Base-by-base conservation (phyloP, 1,140 invertebrate genomes). In the Plutomurus gul region DNA sequence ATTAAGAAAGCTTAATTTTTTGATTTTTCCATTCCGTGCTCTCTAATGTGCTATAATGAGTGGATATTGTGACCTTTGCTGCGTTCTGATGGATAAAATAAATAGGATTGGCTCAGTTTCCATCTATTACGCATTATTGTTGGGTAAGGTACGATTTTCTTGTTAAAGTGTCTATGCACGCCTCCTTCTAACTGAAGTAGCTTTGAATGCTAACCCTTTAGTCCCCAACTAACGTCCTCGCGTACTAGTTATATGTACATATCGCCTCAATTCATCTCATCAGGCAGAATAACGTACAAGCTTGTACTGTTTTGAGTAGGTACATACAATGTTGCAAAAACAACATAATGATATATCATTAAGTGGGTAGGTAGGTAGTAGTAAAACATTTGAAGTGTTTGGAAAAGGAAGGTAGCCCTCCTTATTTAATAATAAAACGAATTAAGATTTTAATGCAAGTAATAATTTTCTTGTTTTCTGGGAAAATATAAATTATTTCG, bases 91-190 rank as follows among this genome's bases (percentile, higher is more conserved):
- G 27, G 10, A 65, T 6, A 65, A 16, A 22, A 4, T 43, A 51
- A 3, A 65, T 65, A n/a, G 27, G 25, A 11, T 60, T 60, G 13
- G 25, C 36, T 65, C 27, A 65, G 18, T 65, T 30, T 16, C 25
- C n/a, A n/a, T n/a, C n/a, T n/a, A n/a, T n/a, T n/a, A 13, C 16
- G 11, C 20, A 25, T 18, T 16, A 27, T 43, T 13, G 39, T 65
- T 4, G 27, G 30, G 16, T 36, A 18, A 30, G 56, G 25, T 65
- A 65, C 16, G 36, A 65, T 65, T 65, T 65, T 30, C 27, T 65
- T 33, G 56, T 65, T 65, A 65, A 65, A 65, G 56, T 65, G 56
- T 65, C 56, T 30, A 33, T 65, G 56, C n/a, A n/a, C 56, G 56
- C 56, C 56, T 65, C 56, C 56, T 27, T 65, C 36, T 30, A 65